Percentiles rank a stretch among this genome's conserved stretches.
Conservation (phyloP, 1,140 invertebrate species). For the Hesperophylax magnus region DNA sequence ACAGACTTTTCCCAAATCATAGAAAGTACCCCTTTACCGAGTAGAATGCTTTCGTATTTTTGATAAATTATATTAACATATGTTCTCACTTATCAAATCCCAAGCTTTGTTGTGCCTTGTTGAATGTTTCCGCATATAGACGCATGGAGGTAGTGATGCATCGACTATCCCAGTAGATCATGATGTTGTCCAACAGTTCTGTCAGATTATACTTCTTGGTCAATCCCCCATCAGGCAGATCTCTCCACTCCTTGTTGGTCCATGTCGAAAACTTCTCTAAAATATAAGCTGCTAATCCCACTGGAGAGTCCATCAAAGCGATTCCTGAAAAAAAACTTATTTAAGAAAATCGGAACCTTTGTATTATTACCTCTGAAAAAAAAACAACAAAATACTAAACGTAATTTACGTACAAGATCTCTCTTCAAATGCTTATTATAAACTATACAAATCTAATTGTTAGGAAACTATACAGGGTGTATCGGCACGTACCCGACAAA, state of each 20-base stretch:
- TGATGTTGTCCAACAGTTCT: constrained; percentile 81
- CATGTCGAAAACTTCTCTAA: constrained; percentile 82
- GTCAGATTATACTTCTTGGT: constrained; percentile 73
- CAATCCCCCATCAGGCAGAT: constrained; percentile 74
- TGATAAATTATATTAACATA: no score
- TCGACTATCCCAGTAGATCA: constrained; percentile 83
- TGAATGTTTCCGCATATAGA: constrained; percentile 75
- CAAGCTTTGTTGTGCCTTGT: constrained; percentile 59
- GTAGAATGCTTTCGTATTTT: no score
- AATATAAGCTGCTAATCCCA: constrained; percentile 80
- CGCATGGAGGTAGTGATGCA: constrained; percentile 78
- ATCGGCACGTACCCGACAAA: no score
- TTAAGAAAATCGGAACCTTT: neutral
- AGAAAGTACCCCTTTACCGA: no score
- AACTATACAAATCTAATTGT: no score
- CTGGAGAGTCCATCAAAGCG: constrained; percentile 74
- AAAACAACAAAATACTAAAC: no score
- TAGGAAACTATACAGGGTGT: no score
- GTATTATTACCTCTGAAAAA: no score
- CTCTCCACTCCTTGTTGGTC: constrained; percentile 67
- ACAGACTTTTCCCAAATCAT: no score
- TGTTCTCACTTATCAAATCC: constrained; percentile 63
- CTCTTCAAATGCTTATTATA: no score
- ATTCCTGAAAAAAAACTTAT: constrained; percentile 66
- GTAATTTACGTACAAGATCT: neutral